Conservation (phyloP, 2,113 vertebrate genomes). For the Sander lucioperca region DNA sequence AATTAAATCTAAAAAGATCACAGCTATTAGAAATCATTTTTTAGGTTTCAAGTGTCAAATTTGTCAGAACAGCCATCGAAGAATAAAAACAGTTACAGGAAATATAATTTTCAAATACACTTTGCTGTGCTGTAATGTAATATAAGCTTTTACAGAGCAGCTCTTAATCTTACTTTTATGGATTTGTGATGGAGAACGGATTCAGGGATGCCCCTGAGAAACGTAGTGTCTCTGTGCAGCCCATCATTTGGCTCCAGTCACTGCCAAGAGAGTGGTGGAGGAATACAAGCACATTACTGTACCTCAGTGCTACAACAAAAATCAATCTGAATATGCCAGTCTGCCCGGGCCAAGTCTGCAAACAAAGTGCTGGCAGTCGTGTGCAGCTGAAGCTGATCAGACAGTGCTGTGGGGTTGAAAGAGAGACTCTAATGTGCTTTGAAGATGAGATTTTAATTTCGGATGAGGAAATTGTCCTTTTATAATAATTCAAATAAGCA, state of each 20-base stretch:
- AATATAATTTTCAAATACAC: not conserved
- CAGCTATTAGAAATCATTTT: not conserved
- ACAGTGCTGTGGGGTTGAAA: not conserved
- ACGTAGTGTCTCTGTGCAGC: constrained; percentile 37
- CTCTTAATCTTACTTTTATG: constrained; percentile 22
- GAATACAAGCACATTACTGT: constrained; percentile 70
- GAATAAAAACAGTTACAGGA: not conserved
- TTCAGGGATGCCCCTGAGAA: constrained; percentile 45
- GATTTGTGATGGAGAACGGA: constrained; percentile 19
- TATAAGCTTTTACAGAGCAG: constrained; percentile 24
- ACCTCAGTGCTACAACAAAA: constrained; percentile 55
- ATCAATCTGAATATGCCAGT: constrained; percentile 68
- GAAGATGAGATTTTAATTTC: constrained; percentile 18
- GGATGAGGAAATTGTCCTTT: constrained; percentile 12
- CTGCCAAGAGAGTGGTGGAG: constrained; percentile 46
- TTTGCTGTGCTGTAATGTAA: constrained; percentile 19
- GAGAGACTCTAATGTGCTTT: constrained; percentile 19
- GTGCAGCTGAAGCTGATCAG: constrained; percentile 26
- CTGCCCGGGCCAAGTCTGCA: constrained; percentile 48
- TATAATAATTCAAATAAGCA: not conserved
- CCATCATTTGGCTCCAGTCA: constrained; percentile 58
- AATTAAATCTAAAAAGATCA: not conserved
- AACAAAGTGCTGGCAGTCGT: constrained; percentile 54
- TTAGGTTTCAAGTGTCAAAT: constrained; percentile 3
- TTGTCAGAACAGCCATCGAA: not conserved